phyloP scores from a whole-genome alignment of 2,888 invertebrate genomes.

The Limnephilus rhombicus region DNA sequence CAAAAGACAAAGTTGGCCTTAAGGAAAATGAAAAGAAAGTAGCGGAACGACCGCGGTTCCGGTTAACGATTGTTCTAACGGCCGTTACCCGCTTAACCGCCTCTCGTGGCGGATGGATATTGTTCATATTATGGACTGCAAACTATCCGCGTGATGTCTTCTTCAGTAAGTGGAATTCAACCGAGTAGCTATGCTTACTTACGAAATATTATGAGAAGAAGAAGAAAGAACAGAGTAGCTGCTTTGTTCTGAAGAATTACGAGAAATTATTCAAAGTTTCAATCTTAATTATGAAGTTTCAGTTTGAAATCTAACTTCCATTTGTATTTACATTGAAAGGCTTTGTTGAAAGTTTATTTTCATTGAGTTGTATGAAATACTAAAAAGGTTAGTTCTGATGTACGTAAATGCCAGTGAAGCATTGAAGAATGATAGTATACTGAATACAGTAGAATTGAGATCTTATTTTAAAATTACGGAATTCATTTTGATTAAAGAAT shows the following conservation, averaged over 20 bases:
- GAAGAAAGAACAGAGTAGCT: no score
- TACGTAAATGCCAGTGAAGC: no score
- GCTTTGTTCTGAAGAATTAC: neutral
- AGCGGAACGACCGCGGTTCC: constrained; percentile 41
- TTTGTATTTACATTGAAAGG: neutral
- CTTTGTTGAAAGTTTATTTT: neutral
- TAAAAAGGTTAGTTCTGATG: no score
- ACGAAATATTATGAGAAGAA: neutral
- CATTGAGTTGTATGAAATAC: neutral
- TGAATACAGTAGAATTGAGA: no score
- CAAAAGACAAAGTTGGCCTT: constrained; percentile 29
- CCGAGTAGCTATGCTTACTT: neutral
- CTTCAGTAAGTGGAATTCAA: constrained; percentile 10
- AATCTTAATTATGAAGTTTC: neutral
- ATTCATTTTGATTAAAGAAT: no score
- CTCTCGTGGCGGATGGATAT: constrained; percentile 50
- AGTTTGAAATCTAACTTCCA: neutral
- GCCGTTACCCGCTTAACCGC: constrained; percentile 53
- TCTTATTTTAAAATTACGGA: no score
- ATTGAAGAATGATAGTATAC: no score
- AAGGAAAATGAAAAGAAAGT: constrained; percentile 47
- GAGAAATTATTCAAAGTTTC: neutral
- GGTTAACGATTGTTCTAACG: constrained; percentile 52
- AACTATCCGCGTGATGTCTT: constrained; percentile 31
- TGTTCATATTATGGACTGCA: constrained; percentile 52